phyloP scores from a whole-genome alignment of 2,888 invertebrate genomes.

The Calameuta filiformis region DNA sequence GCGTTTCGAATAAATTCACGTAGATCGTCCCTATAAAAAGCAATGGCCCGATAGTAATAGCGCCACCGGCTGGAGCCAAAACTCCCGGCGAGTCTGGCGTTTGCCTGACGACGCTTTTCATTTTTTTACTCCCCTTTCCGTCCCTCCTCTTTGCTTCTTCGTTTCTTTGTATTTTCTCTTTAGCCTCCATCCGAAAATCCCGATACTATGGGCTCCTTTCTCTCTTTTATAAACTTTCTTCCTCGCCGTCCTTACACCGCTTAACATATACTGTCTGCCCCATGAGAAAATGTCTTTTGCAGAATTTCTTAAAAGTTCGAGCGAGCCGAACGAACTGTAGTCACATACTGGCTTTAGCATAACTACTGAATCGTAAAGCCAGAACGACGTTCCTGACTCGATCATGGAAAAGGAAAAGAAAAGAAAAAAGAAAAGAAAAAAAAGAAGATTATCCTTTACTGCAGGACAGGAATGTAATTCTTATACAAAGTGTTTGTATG shows the following conservation, averaged over 20 bases:
- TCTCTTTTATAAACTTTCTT: no score
- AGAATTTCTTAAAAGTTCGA: constrained; percentile 29
- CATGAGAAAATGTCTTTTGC: constrained; percentile 37
- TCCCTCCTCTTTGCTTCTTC: constrained; percentile 1
- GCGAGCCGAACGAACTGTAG: background rate
- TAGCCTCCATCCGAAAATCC: constrained; percentile 9
- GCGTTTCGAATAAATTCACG: constrained; percentile 52
- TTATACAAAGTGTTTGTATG: no score
- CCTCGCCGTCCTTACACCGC: constrained; percentile 22
- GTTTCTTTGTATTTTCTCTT: constrained; percentile 9
- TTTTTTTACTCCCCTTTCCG: constrained; percentile 1
- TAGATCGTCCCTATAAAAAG: constrained; percentile 56
- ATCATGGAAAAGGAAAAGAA: background rate
- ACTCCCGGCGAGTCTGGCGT: constrained; percentile 36
- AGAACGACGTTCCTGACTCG: no score
- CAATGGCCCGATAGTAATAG: constrained; percentile 58
- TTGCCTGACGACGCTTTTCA: background rate
- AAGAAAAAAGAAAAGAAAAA: background rate
- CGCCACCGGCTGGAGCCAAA: constrained; percentile 41
- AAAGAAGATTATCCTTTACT: no score
- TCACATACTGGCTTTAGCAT: no score
- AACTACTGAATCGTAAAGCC: no score
- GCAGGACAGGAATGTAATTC: no score
- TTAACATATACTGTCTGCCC: constrained; percentile 16
- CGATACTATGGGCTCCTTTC: no score